Conservation (phyloP, 2,888 invertebrate genomes). For the Xanthorhoe spadicearia region DNA sequence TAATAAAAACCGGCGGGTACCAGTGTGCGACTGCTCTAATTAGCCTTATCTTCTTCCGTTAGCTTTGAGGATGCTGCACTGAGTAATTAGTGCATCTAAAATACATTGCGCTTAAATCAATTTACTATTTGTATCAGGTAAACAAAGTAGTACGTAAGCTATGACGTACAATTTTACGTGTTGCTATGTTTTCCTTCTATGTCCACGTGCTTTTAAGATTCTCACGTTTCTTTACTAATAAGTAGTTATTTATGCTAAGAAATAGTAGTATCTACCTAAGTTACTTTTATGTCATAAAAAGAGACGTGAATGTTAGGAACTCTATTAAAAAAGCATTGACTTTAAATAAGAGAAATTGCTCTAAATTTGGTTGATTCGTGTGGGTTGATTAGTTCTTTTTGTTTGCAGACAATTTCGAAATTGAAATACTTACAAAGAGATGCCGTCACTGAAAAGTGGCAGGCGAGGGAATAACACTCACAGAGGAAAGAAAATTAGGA, state of each 20-base stretch:
- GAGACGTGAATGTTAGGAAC: no score
- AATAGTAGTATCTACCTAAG: no score
- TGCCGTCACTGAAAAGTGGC: constrained; percentile 74
- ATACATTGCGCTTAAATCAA: not conserved
- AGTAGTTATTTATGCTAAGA: no score
- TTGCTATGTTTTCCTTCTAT: not conserved
- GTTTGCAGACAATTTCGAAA: constrained; percentile 49
- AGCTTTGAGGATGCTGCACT: constrained; percentile 25
- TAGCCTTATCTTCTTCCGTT: constrained; percentile 27
- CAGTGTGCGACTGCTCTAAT: constrained; percentile 10
- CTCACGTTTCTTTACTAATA: no score
- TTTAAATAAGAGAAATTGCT: no score
- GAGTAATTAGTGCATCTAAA: constrained; percentile 18
- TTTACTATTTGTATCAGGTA: not conserved
- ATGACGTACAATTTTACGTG: not conserved
- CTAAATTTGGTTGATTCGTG: no score
- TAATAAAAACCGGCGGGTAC: not conserved
- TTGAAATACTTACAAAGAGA: constrained; percentile 73
- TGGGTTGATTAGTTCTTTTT: not conserved
- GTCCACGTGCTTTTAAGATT: no score
- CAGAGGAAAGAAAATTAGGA: constrained; percentile 80
- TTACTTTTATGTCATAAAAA: no score
- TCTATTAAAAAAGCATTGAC: no score
- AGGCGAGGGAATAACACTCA: constrained; percentile 59
- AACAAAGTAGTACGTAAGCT: not conserved